Evolutionary conservation across 2,113 vertebrate species (phyloP), one percentile per base, ranked within the genome.

Genomic region (Dicentrarchus labrax): DNA sequence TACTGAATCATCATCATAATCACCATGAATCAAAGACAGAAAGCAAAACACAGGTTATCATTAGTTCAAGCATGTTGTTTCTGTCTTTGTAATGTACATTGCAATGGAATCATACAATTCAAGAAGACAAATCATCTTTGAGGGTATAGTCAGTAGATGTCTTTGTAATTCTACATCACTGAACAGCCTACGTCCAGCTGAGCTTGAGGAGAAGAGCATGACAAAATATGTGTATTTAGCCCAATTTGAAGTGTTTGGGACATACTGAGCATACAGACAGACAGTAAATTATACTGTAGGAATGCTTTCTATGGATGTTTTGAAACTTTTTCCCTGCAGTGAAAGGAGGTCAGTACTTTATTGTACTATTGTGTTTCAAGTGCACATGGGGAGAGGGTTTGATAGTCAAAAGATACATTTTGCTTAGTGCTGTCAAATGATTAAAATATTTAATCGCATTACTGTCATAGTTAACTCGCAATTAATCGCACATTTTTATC

Each of bases 141-240:
- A 38, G 30, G 10, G 30, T 17, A n/a, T 30, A 30, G 30, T 3
- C 30, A 30, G 30, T 30, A 2, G 47, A 38, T 4, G 1, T 21
- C 67, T 69, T 39, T 39, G 67, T 53, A 39, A 17, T 56, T 57
- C 38, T 70, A 22, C 22, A 73, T 60, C 10, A 6, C 41, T 73
- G 8, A 59, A 24, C 1, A 72, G 3, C 15, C 16, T 36, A 4
- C 4, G 1, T 43, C 39, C 70, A 73, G 41, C 8, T 60, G 56
- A 47, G 43, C 54, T 30, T 60, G n/a, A 72, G n/a, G 39, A 5
- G 4, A 41, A 71, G 51, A 71, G 11, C 36, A 21, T 59, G 17
- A 50, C 47, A n/a, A 41, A n/a, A 54, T 1, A 1, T 70, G 6
- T 41, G 67, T 69, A 8, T 39, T 21, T 39, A 15, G 6, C 17